Conservation (phyloP, 2,797 vertebrate genomes). For the Alectoris magna region DNA sequence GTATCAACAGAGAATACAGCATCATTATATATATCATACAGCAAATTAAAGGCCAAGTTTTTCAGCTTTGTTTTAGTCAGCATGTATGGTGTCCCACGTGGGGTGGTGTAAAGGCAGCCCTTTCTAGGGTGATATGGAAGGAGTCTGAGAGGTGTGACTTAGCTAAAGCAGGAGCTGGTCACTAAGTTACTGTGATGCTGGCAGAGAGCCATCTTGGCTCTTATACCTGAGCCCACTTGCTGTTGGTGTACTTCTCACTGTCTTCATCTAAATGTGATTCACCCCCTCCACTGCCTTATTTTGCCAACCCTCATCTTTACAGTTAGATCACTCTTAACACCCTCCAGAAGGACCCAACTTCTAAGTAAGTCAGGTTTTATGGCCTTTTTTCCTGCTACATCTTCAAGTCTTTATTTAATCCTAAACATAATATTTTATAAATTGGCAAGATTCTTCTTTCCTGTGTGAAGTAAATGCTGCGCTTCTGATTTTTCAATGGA, state of each 20-base stretch:
- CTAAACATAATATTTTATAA: not conserved
- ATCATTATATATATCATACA: not conserved
- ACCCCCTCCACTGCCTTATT: not conserved
- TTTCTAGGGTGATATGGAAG: not conserved
- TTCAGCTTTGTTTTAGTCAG: not conserved
- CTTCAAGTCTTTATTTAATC: not conserved
- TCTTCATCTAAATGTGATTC: not conserved
- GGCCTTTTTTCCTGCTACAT: not conserved
- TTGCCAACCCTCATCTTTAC: not conserved
- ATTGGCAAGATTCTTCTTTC: not conserved
- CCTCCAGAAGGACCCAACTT: not conserved
- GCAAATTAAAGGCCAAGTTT: not conserved
- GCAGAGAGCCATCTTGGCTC: not conserved
- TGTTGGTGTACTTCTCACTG: not conserved
- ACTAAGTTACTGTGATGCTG: not conserved
- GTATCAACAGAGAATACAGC: not conserved
- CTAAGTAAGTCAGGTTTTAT: not conserved
- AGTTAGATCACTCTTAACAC: fast-evolving
- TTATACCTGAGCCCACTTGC: not conserved
- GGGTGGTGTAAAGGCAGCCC: not conserved
- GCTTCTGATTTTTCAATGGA: not conserved
- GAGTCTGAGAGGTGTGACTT: not conserved
- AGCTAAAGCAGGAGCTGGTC: not conserved
- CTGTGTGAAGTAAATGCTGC: not conserved
- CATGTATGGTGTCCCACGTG: not conserved